Base-by-base conservation (phyloP, 2,797 vertebrate species). In the Sus cebifrons region DNA sequence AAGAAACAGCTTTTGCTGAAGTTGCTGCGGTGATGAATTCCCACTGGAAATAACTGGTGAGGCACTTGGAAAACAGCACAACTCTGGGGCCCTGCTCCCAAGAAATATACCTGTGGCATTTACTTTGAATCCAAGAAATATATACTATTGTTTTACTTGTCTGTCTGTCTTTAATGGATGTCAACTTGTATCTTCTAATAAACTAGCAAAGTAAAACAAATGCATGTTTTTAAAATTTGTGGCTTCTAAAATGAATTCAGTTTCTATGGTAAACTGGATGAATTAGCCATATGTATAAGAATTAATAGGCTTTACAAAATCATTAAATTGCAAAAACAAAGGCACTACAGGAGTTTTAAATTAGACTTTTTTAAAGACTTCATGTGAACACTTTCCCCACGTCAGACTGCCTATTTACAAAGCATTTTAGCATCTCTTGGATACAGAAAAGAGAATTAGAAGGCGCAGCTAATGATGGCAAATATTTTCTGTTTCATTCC, bases 11-110 rank as follows among this genome's bases (percentile, higher is more conserved):
- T 44, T 95, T 65, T 91, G 85, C 68, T 93, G 83, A 60, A 88
- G 86, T 97, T 95, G 84, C 92, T 71, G 7, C 27, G 95, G 93
- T 95, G 64, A 96, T 94, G 87, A 95, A 96, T 96, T 97, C 96
- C 93, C 96, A 4, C 64, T 85, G 95, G 97, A 91, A 96, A 81
- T 90, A 94, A 86, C 1, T 79, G 83, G 62, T 49, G 60, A 97
- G 78, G 78, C 70, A 62, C 18, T 5, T 78, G 92, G 87, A 89
- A 96, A 97, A 95, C 73, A 94, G 83, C 25, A 29, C 11, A 90
- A 54, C 85, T 95, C 89, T 44, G 7, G 79, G 74, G 74, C 32
- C 32, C 36, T 82, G 49, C 13, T 70, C 44, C 64, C 81, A 65
- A 94, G 87, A 79, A 85, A 92, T 65, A 92, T 56, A 91, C 60